Conservation (phyloP, 2,113 vertebrate species). For the Pogonocichla stellata region DNA sequence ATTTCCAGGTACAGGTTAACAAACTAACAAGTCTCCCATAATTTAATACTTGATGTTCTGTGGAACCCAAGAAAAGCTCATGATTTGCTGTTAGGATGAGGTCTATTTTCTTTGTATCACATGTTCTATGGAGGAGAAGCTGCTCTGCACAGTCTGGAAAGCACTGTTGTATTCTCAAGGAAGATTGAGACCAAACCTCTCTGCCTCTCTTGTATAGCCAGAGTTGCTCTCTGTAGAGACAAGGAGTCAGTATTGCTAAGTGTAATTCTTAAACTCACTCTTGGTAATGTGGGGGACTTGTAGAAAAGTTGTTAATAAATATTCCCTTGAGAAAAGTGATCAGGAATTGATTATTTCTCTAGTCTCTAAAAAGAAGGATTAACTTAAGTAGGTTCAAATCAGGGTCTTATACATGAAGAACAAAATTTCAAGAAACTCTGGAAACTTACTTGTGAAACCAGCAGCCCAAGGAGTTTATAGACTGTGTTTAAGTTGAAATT, state of each 20-base stretch:
- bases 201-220: background rate
- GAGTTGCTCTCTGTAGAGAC: background rate
- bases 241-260: background rate
- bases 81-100: background rate
- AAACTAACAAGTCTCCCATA: background rate
- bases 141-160: background rate
- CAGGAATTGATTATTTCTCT: background rate
- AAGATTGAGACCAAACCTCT: background rate
- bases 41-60: background rate
- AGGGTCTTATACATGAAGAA: background rate
- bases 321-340: background rate
- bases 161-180: accelerated
- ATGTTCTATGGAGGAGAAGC: background rate
- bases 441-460: background rate
- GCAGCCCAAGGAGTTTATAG: background rate
- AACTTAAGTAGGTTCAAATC: background rate
- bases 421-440: background rate
- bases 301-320: background rate
- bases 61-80: background rate
- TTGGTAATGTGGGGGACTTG: background rate
- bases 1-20: background rate
- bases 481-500: background rate
- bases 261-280: background rate
- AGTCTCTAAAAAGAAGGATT: background rate
- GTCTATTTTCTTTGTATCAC: background rate